Percentiles rank a stretch among this genome's conserved stretches.
Evolutionary conservation across 2,113 vertebrate species (phyloP).

Genomic region (Nipponia nippon): DNA sequence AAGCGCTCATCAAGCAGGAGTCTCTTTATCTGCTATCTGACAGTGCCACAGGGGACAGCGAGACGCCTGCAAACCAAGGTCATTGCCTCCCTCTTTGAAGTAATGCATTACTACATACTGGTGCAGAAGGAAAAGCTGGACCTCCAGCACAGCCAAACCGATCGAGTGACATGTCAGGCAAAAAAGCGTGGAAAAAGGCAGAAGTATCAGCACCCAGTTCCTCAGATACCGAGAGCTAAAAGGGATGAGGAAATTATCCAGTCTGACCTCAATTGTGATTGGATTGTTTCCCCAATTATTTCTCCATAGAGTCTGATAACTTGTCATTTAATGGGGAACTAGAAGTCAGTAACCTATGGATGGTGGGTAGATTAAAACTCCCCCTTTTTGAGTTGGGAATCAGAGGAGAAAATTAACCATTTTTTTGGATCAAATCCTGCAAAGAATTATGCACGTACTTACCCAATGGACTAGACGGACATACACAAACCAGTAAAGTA

Average conservation of each 20-base stretch:
- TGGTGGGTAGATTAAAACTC: neutral
- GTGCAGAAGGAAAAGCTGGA: neutral
- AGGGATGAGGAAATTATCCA: neutral
- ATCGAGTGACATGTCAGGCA: neutral
- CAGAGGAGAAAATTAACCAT: neutral
- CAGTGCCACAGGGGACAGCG: neutral
- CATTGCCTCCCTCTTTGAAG: neutral
- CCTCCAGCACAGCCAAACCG: neutral
- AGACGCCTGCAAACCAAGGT: slow-evolving; percentile 35
- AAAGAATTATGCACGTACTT: neutral
- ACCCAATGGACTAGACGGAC: neutral
- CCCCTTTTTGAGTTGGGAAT: neutral
- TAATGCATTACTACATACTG: neutral
- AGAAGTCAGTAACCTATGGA: neutral
- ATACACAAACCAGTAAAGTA: neutral
- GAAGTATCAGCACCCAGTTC: neutral
- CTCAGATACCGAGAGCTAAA: neutral
- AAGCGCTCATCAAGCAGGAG: neutral
- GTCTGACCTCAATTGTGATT: neutral
- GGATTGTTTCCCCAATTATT: neutral
- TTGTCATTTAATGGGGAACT: neutral
- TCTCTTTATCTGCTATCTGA: slow-evolving; percentile 4
- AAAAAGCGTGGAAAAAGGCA: neutral
- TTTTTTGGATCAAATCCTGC: neutral
- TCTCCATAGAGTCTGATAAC: neutral